Base-by-base conservation (phyloP, 2,888 invertebrate species). In the Psylliodes chrysocephalus region DNA sequence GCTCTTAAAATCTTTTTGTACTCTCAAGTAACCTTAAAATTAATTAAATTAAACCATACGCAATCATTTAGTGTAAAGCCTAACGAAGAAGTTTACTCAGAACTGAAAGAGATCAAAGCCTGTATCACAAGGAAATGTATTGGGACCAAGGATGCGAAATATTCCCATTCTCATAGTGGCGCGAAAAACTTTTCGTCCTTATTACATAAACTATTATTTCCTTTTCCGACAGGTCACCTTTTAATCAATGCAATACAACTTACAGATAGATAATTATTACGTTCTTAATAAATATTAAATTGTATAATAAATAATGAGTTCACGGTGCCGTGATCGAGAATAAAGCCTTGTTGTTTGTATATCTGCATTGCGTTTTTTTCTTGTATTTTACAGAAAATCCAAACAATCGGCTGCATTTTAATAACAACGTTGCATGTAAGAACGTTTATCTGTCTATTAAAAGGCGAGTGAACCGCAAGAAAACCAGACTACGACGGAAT, bases 371-470 rank as follows among this genome's bases (percentile, higher is more conserved):
- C 67, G 66, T 68, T 66, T 71, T 69, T 71, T 66, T 66, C 66
- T 72, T 70, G 2, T 66, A n/a, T n/a, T 67, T 67, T 67, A 70
- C 33, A 71, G 51, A 69, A 69, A 70, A 67, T 69, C 70, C 63
- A 69, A 72, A 68, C 67, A 70, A 69, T 69, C 65, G 66, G 66
- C 66, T 65, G 67, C 59, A 66, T 69, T 69, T 70, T 72, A 72
- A 72, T 71, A 68, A 68, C 69, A 62, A 42, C 42, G 54, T 69
- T 69, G 70, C 72, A 72, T 71, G 72, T 65, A 64, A 68, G 64
- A 64, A 61, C 51, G 40, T 67, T 70, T 70, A 69, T 69, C 70
- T 62, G 49, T 35, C 12, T 15, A 15, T 10, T 14, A n/a, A 62
- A 54, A 71, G 72, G 69, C 68, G 64, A 71, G 52, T 72, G 72